These are phyloP conservation scores for Aplochiton taeniatus DNA, from an alignment of 2,797 vertebrate genomes.

Conservation along the genomic window DNA sequence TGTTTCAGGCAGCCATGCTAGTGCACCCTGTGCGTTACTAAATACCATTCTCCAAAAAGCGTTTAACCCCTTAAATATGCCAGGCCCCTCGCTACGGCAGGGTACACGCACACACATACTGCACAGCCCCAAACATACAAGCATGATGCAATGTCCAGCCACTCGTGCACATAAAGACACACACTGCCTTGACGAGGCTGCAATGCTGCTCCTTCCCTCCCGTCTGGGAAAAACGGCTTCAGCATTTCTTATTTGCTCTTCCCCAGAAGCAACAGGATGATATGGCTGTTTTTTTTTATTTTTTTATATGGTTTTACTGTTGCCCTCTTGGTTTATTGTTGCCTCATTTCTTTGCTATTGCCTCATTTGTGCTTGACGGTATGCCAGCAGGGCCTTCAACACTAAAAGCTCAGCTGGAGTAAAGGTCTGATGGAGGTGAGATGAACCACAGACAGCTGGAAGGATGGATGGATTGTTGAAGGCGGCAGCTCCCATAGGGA, in stretches of 20 bases:
- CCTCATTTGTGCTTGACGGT: constrained; percentile 18
- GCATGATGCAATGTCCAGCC: constrained; percentile 72
- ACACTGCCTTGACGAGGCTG: constrained; percentile 42
- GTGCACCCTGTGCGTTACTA: constrained; percentile 62
- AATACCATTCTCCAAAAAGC: constrained; percentile 74
- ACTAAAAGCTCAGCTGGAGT: constrained; percentile 39
- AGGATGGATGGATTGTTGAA: constrained; percentile 1
- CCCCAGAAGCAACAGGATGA: constrained; percentile 15
- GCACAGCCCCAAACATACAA: constrained; percentile 54
- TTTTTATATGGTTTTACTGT: constrained; percentile 18
- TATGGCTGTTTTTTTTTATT: constrained; percentile 11
- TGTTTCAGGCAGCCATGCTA: constrained; percentile 63
- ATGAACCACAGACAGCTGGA: background rate
- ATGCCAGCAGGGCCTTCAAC: constrained; percentile 41
- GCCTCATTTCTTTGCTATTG: constrained; percentile 31
- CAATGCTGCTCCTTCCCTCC: constrained; percentile 36
- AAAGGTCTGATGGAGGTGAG: constrained; percentile 22
- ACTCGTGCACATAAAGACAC: constrained; percentile 57
- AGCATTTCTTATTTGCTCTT: constrained; percentile 35
- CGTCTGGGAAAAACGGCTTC: constrained; percentile 45
- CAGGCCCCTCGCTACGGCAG: constrained; percentile 57
- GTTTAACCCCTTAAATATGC: constrained; percentile 65
- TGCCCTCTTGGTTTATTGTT: constrained; percentile 46
- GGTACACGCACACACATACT: constrained; percentile 43
- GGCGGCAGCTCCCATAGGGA: constrained; percentile 28